These are phyloP conservation scores for Pseudeuparius sepicola DNA, from an alignment of 2,888 invertebrate species.

Conservation along the genomic window DNA sequence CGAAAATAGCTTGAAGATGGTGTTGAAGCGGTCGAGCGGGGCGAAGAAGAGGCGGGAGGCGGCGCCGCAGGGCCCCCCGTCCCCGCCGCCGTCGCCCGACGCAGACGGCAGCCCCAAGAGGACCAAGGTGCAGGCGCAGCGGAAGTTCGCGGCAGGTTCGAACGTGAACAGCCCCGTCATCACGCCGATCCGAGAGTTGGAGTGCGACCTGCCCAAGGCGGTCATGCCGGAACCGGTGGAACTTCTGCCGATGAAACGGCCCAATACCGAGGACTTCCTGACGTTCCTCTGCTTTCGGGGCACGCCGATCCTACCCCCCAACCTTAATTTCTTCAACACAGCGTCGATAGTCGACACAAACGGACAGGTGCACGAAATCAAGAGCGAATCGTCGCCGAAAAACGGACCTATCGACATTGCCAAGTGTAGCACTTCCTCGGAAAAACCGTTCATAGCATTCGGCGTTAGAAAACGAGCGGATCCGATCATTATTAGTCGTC, in stretches of 20 bases:
- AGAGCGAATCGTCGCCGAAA: conserved; percentile 31
- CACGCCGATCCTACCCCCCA: conserved; percentile 60
- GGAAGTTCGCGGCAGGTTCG: conserved; percentile 79
- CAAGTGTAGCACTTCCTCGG: conserved; percentile 30
- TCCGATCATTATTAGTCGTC: conserved; percentile 38
- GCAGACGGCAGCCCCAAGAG: too few species aligned
- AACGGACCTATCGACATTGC: conserved; percentile 34
- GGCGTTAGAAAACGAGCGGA: conserved; percentile 50
- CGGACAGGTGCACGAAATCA: conserved; percentile 35
- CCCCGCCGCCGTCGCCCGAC: too few species aligned
- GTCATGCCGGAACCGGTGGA: conserved; percentile 46
- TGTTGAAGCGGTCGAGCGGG: too few species aligned
- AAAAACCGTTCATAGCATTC: conserved; percentile 42
- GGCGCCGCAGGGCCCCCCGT: too few species aligned
- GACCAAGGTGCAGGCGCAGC: conserved; percentile 73
- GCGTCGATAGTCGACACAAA: conserved; percentile 38
- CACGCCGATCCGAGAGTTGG: conserved; percentile 52
- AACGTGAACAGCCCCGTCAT: conserved; percentile 47
- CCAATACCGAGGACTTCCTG: conserved; percentile 77
- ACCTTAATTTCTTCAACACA: conserved; percentile 58
- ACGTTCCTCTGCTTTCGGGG: conserved; percentile 78
- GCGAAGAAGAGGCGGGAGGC: too few species aligned
- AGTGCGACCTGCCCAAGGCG: conserved; percentile 38
- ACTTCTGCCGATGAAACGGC: conserved; percentile 55
- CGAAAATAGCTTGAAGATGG: too few species aligned